Evolutionary conservation across 2,113 vertebrate species (phyloP), one percentile per base, ranked within the genome.

Genomic region (Etheostoma cragini): DNA sequence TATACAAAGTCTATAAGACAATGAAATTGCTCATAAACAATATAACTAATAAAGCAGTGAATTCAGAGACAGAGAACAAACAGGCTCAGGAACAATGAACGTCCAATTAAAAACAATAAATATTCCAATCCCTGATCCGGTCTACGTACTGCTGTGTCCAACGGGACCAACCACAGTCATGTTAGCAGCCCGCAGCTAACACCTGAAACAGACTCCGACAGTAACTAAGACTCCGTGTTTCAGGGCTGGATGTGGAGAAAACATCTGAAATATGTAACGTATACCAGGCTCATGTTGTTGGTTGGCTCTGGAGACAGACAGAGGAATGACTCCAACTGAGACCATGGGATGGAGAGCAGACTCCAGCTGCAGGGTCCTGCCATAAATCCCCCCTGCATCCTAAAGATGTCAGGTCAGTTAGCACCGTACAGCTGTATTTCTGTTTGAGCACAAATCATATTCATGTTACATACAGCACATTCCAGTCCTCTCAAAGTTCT

Each of bases 81-180:
- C 24, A 33, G 61, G 17, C 22, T n/a, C 5, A 38, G n/a, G 56
- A 38, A 30, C 62, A 12, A 63, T 56, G 62, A 30, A 24, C 21
- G 8, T 35, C 57, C 17, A 69, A 63, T 79, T n/a, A n/a, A 74
- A 73, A 74, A 49, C 6, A 12, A 58, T 70, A 60, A 46, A 56
- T 45, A 30, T 2, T 19, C 49, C 3, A 64, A 74, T 58, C 60
- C 38, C 0, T 35, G n/a, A 33, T 35, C 15, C 52, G 72, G 49
- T 30, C 63, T 58, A 73, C 77, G 47, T 57, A 46, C n/a, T 30
- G 14, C 10, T 16, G 21, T 6, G 13, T 8, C n/a, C 4, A 46
- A 22, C 45, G 61, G 72, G 47, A 77, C 33, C 21, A 30, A 61
- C 21, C 53, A 38, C 53, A 53, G 8, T 38, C 26, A 35, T 45